Base-by-base conservation (phyloP, 2,113 vertebrate species). In the Poeciliopsis turrubarensis region DNA sequence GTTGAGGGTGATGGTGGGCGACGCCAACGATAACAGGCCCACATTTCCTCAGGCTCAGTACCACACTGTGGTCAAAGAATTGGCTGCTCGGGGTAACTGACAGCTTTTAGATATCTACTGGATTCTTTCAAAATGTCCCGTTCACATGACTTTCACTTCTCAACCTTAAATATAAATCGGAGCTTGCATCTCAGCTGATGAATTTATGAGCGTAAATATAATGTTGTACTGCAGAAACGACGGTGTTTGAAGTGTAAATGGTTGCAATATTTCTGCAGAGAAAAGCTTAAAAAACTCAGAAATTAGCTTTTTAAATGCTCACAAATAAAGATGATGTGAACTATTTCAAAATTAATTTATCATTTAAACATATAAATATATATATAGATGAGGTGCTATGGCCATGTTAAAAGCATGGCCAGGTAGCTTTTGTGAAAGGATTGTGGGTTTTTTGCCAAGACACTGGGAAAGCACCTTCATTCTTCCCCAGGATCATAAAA, bases 11-110 rank as follows among this genome's bases (percentile, higher is more conserved):
- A 93, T 79, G 84, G 95, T 93, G 72, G 89, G 87, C 2, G 95
- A 95, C 22, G 88, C 93, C 74, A 95, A 94, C 8, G 94, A 95
- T 70, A 96, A 92, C 83, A 84, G 84, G 47, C 93, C 93, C 62
- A 92, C 87, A 51, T 89, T 94, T 78, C 92, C 89, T 39, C 94
- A 93, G 76, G 83, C 91, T n/a, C 89, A 94, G 82, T 94, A 94
- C 79, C 93, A 95, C 72, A 91, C 92, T 37, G 89, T 92, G 31
- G 90, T 95, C 70, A 92, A 93, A 70, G 92, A 95, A 69, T 87
- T 91, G 68, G 86, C 86, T 69, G 70, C 81, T 65, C 87, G 93
- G 88, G 19, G 63, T 94, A 78, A 75, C n/a, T 15, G 5, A 34
- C 12, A 2, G 5, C 4, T 57, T 60, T 64, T 32, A 32, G 25